A percentile compares a stretch with the other conserved stretches of the same genome.
These are phyloP conservation scores for Myathropa florea DNA, from an alignment of 2,888 invertebrate species.

Conservation along the genomic window DNA sequence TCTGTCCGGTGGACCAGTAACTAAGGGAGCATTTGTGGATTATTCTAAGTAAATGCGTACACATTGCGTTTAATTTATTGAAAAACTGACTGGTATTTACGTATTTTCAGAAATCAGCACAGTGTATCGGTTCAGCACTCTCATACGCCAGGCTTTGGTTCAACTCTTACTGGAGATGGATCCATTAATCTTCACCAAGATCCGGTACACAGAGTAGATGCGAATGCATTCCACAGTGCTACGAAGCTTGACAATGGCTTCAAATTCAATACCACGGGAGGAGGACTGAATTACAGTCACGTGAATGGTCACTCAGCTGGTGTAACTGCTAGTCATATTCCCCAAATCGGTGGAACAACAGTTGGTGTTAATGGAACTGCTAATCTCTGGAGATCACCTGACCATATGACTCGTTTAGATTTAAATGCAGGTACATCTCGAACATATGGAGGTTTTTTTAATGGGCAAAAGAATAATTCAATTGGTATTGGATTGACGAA, in stretches of 20 bases:
- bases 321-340: constrained; percentile 47
- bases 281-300: constrained; percentile 51
- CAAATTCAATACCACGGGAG: constrained; percentile 52
- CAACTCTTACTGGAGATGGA: constrained; percentile 34
- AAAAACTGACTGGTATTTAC: background rate
- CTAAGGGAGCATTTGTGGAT: background rate
- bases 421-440: constrained; percentile 50
- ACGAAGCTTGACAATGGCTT: constrained; percentile 60
- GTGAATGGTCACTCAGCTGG: constrained; percentile 51
- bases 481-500: constrained; percentile 41
- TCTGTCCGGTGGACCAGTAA: background rate
- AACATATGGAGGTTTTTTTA: constrained; percentile 37
- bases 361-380: constrained; percentile 50
- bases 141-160: constrained; percentile 41
- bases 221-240: constrained; percentile 56
- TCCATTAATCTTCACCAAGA: constrained; percentile 46
- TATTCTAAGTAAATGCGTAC: background rate
- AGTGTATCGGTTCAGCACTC: constrained; percentile 40
- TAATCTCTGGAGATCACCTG: constrained; percentile 64
- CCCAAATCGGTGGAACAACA: constrained; percentile 53
- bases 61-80: background rate
- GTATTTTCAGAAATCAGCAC: constrained; percentile 47
- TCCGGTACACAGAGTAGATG: constrained; percentile 41
- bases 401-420: constrained; percentile 45
- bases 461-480: constrained; percentile 46